Conservation (phyloP, 37 sponge, comb jelly and placozoan genomes). For the Petrosia ficiformis region DNA sequence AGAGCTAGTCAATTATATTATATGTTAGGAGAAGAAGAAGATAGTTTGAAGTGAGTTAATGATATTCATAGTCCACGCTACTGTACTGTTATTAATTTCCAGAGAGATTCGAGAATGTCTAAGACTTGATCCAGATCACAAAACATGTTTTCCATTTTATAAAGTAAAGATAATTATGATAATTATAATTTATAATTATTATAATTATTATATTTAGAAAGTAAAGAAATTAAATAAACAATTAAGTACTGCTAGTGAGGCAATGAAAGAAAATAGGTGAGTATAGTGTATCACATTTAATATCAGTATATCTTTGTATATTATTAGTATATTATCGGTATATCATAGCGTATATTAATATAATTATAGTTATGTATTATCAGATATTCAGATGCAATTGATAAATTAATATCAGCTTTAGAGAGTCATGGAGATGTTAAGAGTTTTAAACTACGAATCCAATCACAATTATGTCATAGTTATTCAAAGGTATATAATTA, state of each 20-base stretch:
- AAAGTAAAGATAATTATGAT: conserved; percentile 52
- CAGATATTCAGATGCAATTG: conserved; percentile 73
- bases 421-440: conserved; percentile 46
- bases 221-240: conserved; percentile 93
- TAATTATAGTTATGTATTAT: background rate
- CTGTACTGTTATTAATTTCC: background rate
- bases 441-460: conserved; percentile 16
- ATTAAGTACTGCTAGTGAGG: conserved; percentile 54
- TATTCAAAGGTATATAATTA: conserved; percentile 52
- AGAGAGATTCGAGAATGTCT: conserved; percentile 96
- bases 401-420: conserved; percentile 53
- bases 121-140: conserved; percentile 92
- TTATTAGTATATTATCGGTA: background rate
- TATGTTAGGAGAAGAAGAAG: conserved; percentile 84
- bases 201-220: conserved; percentile 45
- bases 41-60: conserved; percentile 75
- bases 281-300: background rate
- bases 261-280: conserved; percentile 62
- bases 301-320: no score
- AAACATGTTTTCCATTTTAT: conserved; percentile 82
- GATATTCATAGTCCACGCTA: background rate
- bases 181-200: background rate
- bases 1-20: conserved; percentile 79
- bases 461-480: conserved; percentile 59
- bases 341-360: background rate